These are phyloP conservation scores for Meleagris gallopavo DNA, from an alignment of 2,113 vertebrate species.

Conservation along the genomic window DNA sequence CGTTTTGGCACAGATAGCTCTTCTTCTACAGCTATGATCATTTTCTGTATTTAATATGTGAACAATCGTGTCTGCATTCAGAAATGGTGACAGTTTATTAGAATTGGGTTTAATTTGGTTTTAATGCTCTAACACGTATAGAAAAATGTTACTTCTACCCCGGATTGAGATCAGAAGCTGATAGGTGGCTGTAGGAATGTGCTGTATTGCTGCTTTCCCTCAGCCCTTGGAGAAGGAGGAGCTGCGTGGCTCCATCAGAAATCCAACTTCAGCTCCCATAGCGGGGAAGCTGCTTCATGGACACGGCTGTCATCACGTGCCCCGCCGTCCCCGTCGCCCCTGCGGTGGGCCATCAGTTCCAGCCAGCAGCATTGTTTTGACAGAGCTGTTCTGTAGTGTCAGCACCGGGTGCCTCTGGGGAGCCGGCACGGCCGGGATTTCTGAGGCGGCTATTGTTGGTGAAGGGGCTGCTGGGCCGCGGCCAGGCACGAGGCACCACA, in stretches of 20 bases:
- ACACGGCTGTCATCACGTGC: accelerated
- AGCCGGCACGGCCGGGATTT: background rate
- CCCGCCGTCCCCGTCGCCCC: background rate
- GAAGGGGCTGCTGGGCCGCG: background rate
- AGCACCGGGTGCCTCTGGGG: background rate
- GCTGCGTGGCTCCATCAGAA: background rate
- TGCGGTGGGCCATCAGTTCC: background rate
- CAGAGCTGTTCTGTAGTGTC: background rate
- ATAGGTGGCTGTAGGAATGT: background rate
- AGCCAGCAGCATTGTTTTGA: background rate
- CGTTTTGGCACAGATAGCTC: background rate
- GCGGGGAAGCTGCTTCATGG: background rate
- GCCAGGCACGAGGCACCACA: background rate
- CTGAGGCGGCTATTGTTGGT: background rate
- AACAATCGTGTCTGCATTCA: background rate
- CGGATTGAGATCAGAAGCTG: background rate
- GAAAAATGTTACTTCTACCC: background rate
- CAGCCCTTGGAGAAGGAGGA: background rate
- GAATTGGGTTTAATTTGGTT: background rate
- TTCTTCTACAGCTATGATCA: background rate
- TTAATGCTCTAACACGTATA: background rate
- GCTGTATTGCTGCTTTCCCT: accelerated
- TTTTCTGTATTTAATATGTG: background rate
- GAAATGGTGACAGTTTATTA: background rate
- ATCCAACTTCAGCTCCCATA: background rate